Percentiles rank a stretch among this genome's conserved stretches.
These are phyloP conservation scores for Trichomalopsis sarcophagae DNA, from an alignment of 1,140 invertebrate species.

Conservation along the genomic window DNA sequence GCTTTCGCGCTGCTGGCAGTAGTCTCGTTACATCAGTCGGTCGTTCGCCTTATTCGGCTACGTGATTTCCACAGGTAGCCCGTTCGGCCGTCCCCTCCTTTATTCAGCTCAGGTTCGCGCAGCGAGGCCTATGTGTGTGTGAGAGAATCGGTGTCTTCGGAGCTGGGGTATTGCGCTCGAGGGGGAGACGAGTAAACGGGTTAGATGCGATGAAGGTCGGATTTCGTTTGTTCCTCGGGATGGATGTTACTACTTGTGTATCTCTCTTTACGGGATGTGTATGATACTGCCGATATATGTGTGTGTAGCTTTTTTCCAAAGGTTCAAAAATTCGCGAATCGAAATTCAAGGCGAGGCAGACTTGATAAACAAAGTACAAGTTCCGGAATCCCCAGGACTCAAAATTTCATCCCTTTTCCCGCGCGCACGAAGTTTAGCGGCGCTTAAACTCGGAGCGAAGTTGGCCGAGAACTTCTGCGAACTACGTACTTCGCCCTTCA, in stretches of 20 bases:
- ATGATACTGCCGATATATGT: too few relatives aligned
- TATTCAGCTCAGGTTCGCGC: constrained; percentile 44
- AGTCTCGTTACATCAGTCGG: constrained; percentile 39
- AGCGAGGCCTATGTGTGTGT: constrained; percentile 18
- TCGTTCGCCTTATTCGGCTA: constrained; percentile 35
- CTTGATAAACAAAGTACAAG: too few relatives aligned
- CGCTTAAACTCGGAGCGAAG: not conserved
- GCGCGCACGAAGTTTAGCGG: too few relatives aligned
- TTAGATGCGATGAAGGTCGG: not conserved
- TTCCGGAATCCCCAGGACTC: too few relatives aligned
- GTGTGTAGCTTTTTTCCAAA: too few relatives aligned
- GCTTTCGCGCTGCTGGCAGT: constrained; percentile 20
- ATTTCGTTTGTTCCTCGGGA: not conserved
- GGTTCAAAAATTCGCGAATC: too few relatives aligned
- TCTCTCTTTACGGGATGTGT: too few relatives aligned
- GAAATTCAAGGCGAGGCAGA: too few relatives aligned
- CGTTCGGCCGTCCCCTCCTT: constrained; percentile 7
- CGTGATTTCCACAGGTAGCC: constrained; percentile 51
- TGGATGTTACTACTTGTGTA: too few relatives aligned
- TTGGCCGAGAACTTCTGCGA: not conserved
- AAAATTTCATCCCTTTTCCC: too few relatives aligned
- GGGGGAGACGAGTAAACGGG: not conserved
- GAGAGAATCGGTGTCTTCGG: not conserved
- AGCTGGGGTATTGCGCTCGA: not conserved
- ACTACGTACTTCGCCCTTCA: not conserved